These are phyloP conservation scores for Bombus sibiricus DNA, from an alignment of 1,140 invertebrate genomes.

Conservation along the genomic window DNA sequence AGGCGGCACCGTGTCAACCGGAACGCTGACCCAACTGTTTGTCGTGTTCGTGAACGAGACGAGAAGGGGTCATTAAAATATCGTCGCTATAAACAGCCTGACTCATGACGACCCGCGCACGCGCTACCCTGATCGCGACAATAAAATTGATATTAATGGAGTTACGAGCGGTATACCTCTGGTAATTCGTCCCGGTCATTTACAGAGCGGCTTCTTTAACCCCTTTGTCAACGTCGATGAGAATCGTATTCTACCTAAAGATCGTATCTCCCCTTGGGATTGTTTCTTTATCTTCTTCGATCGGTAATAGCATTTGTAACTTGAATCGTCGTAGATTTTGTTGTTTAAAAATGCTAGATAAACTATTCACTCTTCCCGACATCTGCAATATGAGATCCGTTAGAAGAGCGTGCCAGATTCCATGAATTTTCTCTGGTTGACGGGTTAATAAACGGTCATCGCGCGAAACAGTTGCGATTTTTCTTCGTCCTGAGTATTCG, in stretches of 20 bases:
- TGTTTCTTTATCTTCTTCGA: neutral
- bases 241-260: neutral
- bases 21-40: neutral
- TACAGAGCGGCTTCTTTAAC: slow-evolving; percentile 13
- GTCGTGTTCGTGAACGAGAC: neutral
- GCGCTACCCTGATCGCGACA: slow-evolving; percentile 1
- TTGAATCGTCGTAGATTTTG: neutral
- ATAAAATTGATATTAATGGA: slow-evolving; percentile 49
- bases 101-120: neutral
- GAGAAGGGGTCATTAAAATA: slow-evolving; percentile 24
- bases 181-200: slow-evolving; percentile 26
- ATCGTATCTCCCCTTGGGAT: neutral
- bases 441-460: too few species aligned
- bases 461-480: too few species aligned
- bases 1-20: slow-evolving; percentile 16
- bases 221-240: too few species aligned
- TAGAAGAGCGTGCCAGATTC: too few species aligned
- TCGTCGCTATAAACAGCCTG: slow-evolving; percentile 10
- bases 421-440: too few species aligned
- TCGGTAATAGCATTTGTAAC: neutral
- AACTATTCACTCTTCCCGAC: neutral
- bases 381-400: neutral
- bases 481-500: too few species aligned
- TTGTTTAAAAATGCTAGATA: neutral
- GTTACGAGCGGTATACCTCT: neutral